phyloP scores from a whole-genome alignment of 2,113 vertebrate species.

The Agelaius phoeniceus region DNA sequence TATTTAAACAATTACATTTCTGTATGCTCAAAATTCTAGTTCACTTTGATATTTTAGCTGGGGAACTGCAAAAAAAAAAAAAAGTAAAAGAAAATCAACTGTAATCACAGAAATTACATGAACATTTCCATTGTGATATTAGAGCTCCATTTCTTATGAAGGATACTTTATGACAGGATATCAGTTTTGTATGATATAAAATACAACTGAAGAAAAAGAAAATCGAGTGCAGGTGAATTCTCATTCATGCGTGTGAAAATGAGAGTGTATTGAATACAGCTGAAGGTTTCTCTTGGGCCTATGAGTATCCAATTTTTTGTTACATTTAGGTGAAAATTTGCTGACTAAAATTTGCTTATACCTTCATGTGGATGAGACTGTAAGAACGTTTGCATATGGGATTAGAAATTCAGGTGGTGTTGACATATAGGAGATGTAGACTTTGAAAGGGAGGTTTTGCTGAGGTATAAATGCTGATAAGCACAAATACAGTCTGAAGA shows the following conservation, averaged over 20 bases:
- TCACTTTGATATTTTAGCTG: background rate
- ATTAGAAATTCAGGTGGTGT: background rate
- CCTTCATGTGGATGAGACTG: background rate
- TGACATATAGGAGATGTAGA: accelerated
- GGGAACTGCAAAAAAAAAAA: background rate
- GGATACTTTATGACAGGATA: background rate
- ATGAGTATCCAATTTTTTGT: background rate
- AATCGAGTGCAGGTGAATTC: accelerated
- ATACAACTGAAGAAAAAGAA: background rate
- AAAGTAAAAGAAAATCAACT: background rate
- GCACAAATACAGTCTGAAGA: background rate
- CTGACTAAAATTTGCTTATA: background rate
- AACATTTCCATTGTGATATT: accelerated
- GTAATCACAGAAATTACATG: background rate
- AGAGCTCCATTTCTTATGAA: background rate
- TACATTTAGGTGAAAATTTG: background rate
- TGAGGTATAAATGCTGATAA: background rate
- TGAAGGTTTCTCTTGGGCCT: background rate
- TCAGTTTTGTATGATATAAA: background rate
- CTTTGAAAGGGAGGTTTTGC: background rate
- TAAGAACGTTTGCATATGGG: background rate
- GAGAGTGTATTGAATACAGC: background rate
- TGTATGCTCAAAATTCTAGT: background rate
- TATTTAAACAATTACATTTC: background rate
- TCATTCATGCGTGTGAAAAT: background rate